Percentiles rank a stretch among this genome's conserved stretches.
Evolutionary conservation across 2,888 invertebrate genomes (phyloP).

Genomic region (Allophyes oxyacanthae): DNA sequence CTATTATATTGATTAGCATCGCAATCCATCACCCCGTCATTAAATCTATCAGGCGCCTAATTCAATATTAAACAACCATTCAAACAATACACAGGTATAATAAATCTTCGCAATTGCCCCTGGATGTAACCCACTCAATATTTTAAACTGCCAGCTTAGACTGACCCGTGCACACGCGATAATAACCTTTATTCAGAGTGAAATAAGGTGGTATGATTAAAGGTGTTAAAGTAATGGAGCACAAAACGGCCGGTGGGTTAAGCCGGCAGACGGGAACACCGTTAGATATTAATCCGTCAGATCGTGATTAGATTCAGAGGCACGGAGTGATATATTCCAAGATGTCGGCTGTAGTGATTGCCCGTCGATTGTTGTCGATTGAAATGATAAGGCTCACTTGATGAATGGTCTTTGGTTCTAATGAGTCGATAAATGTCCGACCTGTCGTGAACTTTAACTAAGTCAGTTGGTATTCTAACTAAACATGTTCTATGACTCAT

Average conservation of each 20-base stretch:
- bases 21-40: constrained; percentile 59
- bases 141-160: constrained; percentile 53
- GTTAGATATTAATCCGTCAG: constrained; percentile 87
- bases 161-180: constrained; percentile 29
- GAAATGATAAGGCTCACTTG: constrained; percentile 10
- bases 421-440: constrained; percentile 27
- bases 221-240: constrained; percentile 62
- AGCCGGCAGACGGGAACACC: constrained; percentile 73
- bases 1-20: constrained; percentile 6
- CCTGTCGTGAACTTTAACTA: not conserved
- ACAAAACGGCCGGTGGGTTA: constrained; percentile 76
- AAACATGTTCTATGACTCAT: no score
- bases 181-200: constrained; percentile 40
- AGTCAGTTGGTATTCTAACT: not conserved
- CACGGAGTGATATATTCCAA: constrained; percentile 87
- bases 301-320: constrained; percentile 88
- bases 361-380: constrained; percentile 54
- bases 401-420: constrained; percentile 21
- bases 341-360: constrained; percentile 70
- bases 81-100: constrained; percentile 82
- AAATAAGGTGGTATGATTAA: constrained; percentile 48
- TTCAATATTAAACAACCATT: constrained; percentile 84
- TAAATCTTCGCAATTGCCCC: constrained; percentile 81
- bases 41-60: constrained; percentile 65
- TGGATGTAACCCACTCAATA: constrained; percentile 53